phyloP scores from a whole-genome alignment of 2,113 vertebrate species.

The Camelus bactrianus region DNA sequence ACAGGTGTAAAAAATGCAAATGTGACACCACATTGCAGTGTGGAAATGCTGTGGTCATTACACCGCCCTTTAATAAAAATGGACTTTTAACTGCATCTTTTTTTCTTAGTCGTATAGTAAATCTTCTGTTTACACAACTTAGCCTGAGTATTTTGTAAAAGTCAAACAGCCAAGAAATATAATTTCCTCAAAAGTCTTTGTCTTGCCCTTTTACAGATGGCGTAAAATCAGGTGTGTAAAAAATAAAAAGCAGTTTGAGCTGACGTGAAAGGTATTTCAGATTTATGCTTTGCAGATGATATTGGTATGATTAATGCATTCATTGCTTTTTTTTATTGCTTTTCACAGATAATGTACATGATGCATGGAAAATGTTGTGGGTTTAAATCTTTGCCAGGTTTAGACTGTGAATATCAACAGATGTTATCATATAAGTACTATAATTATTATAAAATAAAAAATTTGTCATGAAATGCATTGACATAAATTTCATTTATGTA shows the following conservation, averaged over 20 bases:
- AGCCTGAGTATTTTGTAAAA: constrained; percentile 76
- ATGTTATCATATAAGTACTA: constrained; percentile 87
- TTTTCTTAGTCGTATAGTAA: constrained; percentile 76
- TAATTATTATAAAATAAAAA: constrained; percentile 86
- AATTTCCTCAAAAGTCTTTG: constrained; percentile 83
- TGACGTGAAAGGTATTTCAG: constrained; percentile 85
- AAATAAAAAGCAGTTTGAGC: constrained; percentile 77
- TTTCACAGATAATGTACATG: constrained; percentile 86
- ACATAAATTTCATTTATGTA: constrained; percentile 86
- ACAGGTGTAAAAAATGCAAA: constrained; percentile 57
- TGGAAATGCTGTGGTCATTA: constrained; percentile 56
- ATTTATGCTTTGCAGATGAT: constrained; percentile 90
- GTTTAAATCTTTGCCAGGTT: constrained; percentile 88
- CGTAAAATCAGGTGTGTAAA: constrained; percentile 84
- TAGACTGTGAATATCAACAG: constrained; percentile 87
- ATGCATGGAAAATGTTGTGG: constrained; percentile 87
- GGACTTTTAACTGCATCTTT: constrained; percentile 67
- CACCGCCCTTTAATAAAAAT: constrained; percentile 67
- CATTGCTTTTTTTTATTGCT: constrained; percentile 84
- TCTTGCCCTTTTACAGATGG: constrained; percentile 81
- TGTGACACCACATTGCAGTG: not conserved
- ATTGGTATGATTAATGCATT: constrained; percentile 86
- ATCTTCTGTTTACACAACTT: constrained; percentile 82
- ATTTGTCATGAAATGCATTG: constrained; percentile 81
- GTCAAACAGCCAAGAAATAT: constrained; percentile 80